A percentile compares a stretch with the other conserved stretches of the same genome.
These are phyloP conservation scores for Triplophysa siluroides DNA, from an alignment of 2,113 vertebrate species.

Conservation along the genomic window DNA sequence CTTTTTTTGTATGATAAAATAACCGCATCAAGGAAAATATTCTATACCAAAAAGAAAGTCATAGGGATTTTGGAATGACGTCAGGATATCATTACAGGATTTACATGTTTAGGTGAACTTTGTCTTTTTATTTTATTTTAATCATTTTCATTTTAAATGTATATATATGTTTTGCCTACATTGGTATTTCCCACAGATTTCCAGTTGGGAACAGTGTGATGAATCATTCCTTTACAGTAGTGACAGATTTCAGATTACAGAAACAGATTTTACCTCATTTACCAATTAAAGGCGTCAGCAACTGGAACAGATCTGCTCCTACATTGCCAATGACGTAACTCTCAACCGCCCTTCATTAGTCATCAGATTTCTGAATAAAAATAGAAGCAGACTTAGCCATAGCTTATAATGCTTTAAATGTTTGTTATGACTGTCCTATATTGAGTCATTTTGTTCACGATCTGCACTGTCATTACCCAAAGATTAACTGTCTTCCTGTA, in stretches of 20 bases:
- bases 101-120: not conserved
- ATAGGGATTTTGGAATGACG: no score
- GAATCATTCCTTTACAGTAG: not conserved
- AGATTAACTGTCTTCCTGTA: slow-evolving; percentile 22
- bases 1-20: no score
- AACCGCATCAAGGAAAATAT: no score
- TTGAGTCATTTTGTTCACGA: slow-evolving; percentile 31
- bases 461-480: not conserved
- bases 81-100: not conserved
- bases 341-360: slow-evolving; percentile 15
- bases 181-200: not conserved
- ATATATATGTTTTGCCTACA: not conserved
- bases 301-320: not conserved
- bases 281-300: slow-evolving; percentile 65
- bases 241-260: not conserved
- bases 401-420: not conserved
- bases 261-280: slow-evolving; percentile 41
- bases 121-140: not conserved
- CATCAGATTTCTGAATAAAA: slow-evolving; percentile 12
- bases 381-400: not conserved
- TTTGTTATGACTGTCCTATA: slow-evolving; percentile 21
- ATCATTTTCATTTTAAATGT: not conserved
- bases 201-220: not conserved
- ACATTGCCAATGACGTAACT: slow-evolving; percentile 6
- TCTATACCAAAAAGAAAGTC: no score